A percentile compares a stretch with the other conserved stretches of the same genome.
Evolutionary conservation across 2,113 vertebrate species (phyloP).

Genomic region (Pituophis catenifer): DNA sequence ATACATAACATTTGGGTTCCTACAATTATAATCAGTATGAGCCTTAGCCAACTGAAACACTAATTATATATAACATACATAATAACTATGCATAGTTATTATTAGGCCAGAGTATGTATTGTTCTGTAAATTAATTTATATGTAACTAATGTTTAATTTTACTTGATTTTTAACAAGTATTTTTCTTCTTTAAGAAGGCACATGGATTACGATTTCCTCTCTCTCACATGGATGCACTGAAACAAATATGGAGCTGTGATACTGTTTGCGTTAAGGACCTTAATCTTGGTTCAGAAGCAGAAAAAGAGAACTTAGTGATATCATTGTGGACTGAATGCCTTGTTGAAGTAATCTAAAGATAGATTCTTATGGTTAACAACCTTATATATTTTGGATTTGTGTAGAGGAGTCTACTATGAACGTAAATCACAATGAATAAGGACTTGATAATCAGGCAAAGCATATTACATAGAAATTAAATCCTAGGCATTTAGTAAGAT

Average conservation of each 20-base stretch:
- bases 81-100: not conserved
- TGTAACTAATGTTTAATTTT: not conserved
- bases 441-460: not conserved
- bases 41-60: not conserved
- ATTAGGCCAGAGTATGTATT: not conserved
- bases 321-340: slow-evolving; percentile 87
- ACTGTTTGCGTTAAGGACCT: slow-evolving; percentile 73
- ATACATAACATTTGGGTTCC: not conserved
- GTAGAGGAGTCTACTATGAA: not conserved
- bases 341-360: slow-evolving; percentile 71
- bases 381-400: not conserved
- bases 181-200: slow-evolving; percentile 40
- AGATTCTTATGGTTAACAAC: too few species aligned
- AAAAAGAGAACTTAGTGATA: slow-evolving; percentile 79
- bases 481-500: not conserved
- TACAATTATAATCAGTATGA: not conserved
- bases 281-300: slow-evolving; percentile 71
- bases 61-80: not conserved
- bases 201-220: slow-evolving; percentile 85
- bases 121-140: not conserved
- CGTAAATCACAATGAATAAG: not conserved
- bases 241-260: slow-evolving; percentile 74
- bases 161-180: not conserved
- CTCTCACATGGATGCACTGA: slow-evolving; percentile 77
- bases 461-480: not conserved